Evolutionary conservation across 2,113 vertebrate species (phyloP), one percentile per base, ranked within the genome.

Genomic region (Kryptolebias marmoratus): DNA sequence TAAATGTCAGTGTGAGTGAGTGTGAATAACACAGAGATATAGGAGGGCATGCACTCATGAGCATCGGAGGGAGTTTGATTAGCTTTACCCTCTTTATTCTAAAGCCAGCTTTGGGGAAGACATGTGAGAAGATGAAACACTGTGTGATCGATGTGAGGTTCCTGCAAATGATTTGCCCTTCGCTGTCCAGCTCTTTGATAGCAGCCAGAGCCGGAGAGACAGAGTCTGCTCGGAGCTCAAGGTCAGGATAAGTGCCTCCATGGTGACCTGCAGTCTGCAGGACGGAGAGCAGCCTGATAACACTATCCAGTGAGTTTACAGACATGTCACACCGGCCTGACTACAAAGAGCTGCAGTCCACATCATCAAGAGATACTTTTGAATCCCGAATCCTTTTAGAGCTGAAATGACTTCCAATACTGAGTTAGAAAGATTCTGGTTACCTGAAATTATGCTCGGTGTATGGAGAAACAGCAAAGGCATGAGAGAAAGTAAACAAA

Each of bases 71-170:
- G 66, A 81, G 57, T 6, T 65, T 48, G 70, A 84, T 86, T 70
- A 36, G 58, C 74, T 64, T 69, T 52, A 6, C 44, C 31, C 44
- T 13, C 15, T 64, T 72, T 55, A 54, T 56, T 52, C 67, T 58
- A 60, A 78, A 68, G 32, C 71, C 77, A 45, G 73, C 82, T 61
- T 54, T 71, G 57, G 73, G 75, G 77, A 86, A 83, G 88, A 89
- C 87, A 90, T 86, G 87, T 80, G 87, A 89, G 87, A 90, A 83
- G 88, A 80, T 84, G 81, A 84, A 88, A 61, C 71, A 9, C 74
- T 58, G 70, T 39, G 62, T 80, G 88, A 92, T 90, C 83, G 80
- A 90, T 90, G 84, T 36, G 71, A 75, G 75, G 80, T 56, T 78
- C 73, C 68, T 83, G 80, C 81, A 62, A 87, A 75, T 70, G 77